These are phyloP conservation scores for Maniola hyperantus DNA, from an alignment of 2,888 invertebrate genomes.

Conservation along the genomic window DNA sequence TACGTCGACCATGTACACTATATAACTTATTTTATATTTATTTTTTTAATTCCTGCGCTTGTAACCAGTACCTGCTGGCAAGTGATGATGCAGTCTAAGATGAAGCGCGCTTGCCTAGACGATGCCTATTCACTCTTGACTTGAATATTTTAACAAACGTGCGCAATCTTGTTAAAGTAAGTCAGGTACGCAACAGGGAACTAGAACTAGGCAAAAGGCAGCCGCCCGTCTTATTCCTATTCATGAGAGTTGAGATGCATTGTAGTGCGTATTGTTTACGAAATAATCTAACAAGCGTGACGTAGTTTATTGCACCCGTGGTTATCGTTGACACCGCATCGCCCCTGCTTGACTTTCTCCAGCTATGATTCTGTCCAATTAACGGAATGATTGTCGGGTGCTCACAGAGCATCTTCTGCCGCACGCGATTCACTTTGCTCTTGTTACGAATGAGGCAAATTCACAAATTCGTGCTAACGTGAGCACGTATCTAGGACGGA, in stretches of 20 bases:
- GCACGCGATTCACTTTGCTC: slow-evolving; percentile 76
- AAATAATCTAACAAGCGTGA: slow-evolving; percentile 30
- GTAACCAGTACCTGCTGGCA: too few species aligned
- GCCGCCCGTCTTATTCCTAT: slow-evolving; percentile 14
- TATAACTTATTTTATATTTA: too few species aligned
- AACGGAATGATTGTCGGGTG: slow-evolving; percentile 76
- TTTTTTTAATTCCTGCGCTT: too few species aligned
- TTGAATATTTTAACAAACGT: neutral
- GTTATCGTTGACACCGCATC: slow-evolving; percentile 69
- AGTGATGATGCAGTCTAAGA: too few species aligned
- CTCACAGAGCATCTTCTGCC: slow-evolving; percentile 60
- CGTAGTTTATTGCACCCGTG: slow-evolving; percentile 70
- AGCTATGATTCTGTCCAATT: slow-evolving; percentile 80
- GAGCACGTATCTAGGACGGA: slow-evolving; percentile 22
- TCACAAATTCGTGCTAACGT: slow-evolving; percentile 38
- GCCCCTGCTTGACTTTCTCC: slow-evolving; percentile 66
- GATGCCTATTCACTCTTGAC: too few species aligned
- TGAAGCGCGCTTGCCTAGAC: too few species aligned
- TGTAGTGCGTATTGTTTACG: slow-evolving; percentile 26
- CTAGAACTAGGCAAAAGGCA: slow-evolving; percentile 9
- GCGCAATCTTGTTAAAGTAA: neutral
- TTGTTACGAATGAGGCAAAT: slow-evolving; percentile 58
- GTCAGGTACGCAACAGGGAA: neutral
- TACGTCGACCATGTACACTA: too few species aligned
- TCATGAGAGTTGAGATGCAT: slow-evolving; percentile 10